A percentile compares a stretch with the other conserved stretches of the same genome.
Conservation (phyloP, 2,113 vertebrate genomes). For the Eudyptes chrysolophus region DNA sequence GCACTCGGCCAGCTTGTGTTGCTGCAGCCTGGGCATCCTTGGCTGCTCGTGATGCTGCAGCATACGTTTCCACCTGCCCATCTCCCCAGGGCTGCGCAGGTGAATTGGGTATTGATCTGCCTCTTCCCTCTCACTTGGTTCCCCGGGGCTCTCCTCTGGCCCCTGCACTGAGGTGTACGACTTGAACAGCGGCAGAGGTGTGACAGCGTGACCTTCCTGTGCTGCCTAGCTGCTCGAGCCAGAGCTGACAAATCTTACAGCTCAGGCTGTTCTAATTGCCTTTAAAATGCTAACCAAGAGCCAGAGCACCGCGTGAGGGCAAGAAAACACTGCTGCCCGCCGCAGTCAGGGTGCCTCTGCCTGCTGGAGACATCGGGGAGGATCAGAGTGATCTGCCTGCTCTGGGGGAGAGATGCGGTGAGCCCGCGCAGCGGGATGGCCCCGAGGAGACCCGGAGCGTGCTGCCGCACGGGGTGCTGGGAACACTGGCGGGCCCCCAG, state of each 20-base stretch:
- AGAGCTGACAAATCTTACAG: background rate
- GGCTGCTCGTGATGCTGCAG: background rate
- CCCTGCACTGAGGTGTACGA: accelerated
- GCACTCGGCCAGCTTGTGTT: accelerated
- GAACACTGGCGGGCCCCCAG: accelerated
- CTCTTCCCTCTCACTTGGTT: accelerated
- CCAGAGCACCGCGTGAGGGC: background rate
- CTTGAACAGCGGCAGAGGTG: background rate
- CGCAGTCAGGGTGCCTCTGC: background rate
- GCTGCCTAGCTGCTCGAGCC: background rate
- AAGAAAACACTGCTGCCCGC: background rate
- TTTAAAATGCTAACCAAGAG: background rate
- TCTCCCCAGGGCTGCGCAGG: accelerated
- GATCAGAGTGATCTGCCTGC: background rate
- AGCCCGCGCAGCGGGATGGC: accelerated
- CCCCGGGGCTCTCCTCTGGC: accelerated
- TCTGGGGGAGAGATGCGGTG: background rate
- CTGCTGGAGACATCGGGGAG: background rate
- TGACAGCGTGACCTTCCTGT: background rate
- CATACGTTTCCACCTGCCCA: accelerated
- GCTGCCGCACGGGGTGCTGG: background rate
- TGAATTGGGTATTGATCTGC: accelerated
- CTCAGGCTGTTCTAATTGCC: background rate
- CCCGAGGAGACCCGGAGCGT: accelerated
- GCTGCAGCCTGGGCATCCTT: background rate